These are phyloP conservation scores for Mus caroli DNA, from an alignment of 2,797 vertebrate species.

Conservation along the genomic window DNA sequence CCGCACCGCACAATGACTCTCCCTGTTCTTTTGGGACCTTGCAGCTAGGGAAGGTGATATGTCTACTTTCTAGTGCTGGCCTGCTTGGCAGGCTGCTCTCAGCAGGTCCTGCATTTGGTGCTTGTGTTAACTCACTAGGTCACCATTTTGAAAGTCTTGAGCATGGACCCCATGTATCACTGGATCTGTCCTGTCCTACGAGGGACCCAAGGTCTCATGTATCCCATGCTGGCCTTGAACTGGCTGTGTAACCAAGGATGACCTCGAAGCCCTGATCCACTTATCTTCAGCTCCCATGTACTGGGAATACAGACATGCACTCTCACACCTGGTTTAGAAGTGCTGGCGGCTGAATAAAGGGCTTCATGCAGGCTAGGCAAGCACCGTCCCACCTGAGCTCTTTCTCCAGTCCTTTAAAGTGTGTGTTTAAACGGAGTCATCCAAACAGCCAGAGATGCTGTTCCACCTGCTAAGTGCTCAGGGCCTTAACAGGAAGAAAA, in stretches of 20 bases:
- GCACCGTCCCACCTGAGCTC: not conserved
- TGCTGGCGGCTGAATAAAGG: not conserved
- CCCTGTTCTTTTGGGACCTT: not conserved
- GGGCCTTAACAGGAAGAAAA: accelerated
- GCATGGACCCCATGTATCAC: accelerated
- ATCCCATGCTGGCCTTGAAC: not conserved
- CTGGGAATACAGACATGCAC: not conserved
- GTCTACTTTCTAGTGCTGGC: not conserved
- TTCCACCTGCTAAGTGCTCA: not conserved
- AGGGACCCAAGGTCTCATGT: accelerated
- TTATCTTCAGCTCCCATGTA: not conserved
- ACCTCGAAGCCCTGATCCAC: not conserved
- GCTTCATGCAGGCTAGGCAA: not conserved
- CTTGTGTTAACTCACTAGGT: not conserved
- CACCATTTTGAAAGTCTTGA: not conserved
- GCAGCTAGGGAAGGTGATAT: accelerated
- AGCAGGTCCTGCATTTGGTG: not conserved
- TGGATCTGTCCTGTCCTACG: accelerated
- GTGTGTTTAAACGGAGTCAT: not conserved
- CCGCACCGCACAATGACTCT: accelerated
- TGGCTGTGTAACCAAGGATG: not conserved
- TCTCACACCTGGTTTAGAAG: not conserved
- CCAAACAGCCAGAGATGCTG: not conserved
- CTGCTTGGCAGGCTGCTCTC: not conserved
- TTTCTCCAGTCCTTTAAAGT: not conserved